A percentile compares a stretch with the other conserved stretches of the same genome.
Conservation (phyloP, 53 echinoderm and acorn worm genomes). For the Patiria pectinifera region DNA sequence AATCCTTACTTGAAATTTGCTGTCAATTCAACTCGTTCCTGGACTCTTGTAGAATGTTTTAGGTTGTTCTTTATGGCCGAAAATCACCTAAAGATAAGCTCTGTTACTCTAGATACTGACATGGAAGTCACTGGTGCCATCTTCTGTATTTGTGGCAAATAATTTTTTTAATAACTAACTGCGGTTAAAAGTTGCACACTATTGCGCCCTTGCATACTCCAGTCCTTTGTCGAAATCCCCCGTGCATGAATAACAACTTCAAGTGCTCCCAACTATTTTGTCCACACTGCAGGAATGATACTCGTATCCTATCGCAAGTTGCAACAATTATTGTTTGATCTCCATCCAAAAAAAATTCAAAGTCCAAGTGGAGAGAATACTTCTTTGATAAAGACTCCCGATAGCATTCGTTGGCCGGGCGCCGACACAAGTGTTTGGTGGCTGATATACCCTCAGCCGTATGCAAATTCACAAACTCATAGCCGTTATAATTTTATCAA, state of each 20-base stretch:
- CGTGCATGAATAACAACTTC: not conserved
- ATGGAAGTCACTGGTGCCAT: too few species aligned
- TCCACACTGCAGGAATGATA: not conserved
- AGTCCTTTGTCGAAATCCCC: not conserved
- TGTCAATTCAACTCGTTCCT: not conserved
- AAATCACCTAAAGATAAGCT: not conserved
- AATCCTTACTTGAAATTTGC: not conserved
- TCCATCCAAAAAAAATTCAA: conserved; percentile 18
- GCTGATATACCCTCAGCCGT: not conserved
- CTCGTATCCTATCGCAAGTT: conserved; percentile 9
- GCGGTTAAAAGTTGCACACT: not conserved
- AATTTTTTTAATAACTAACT: too few species aligned
- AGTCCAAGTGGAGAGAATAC: not conserved
- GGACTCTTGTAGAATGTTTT: not conserved
- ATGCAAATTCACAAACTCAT: not conserved
- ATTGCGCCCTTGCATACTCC: not conserved
- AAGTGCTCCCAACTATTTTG: not conserved
- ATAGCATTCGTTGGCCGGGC: not conserved
- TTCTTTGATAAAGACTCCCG: not conserved
- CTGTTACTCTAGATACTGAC: not conserved
- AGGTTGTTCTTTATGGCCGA: too few species aligned
- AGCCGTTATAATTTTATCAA: not conserved
- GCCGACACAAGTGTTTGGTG: conserved; percentile 4
- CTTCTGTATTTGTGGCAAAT: too few species aligned
- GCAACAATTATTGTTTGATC: not conserved